Evolutionary conservation across 2,888 invertebrate species (phyloP).

Genomic region (Endotricha flammealis): DNA sequence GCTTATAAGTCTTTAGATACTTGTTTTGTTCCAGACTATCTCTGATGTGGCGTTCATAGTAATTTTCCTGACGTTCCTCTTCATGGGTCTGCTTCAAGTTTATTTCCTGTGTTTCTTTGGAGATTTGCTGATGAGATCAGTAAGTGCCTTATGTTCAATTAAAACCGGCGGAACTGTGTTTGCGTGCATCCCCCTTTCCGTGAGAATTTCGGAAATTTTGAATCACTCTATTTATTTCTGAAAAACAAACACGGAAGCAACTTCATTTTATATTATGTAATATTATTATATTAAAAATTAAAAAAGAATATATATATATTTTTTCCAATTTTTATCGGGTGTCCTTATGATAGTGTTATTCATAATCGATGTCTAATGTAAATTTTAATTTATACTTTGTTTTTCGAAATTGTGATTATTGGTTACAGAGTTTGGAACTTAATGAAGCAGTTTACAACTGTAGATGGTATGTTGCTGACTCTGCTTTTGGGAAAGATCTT

Average conservation of each 20-base stretch:
- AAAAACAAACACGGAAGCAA: too few relatives aligned
- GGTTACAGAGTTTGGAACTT: conserved; percentile 37
- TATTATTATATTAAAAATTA: too few relatives aligned
- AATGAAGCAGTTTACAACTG: conserved; percentile 35
- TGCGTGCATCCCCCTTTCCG: too few relatives aligned
- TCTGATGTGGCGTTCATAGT: conserved; percentile 17
- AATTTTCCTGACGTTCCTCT: conserved; percentile 23
- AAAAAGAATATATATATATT: neutral
- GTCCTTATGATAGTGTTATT: too few relatives aligned
- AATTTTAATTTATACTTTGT: too few relatives aligned
- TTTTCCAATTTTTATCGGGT: neutral
- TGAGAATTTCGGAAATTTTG: too few relatives aligned
- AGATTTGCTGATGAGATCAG: conserved; percentile 28
- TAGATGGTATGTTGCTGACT: conserved; percentile 33
- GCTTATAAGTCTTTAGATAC: too few relatives aligned
- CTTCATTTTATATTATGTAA: too few relatives aligned
- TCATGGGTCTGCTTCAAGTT: conserved; percentile 26
- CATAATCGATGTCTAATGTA: too few relatives aligned
- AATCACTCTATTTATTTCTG: too few relatives aligned
- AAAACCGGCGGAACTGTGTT: too few relatives aligned
- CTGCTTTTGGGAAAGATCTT: conserved; percentile 23
- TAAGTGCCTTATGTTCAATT: conserved; percentile 18
- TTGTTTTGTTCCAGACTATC: conserved; percentile 30
- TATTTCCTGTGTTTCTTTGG: conserved; percentile 29
- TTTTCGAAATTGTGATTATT: too few relatives aligned